Evolutionary conservation across 92 coral and sea anemone species (phyloP), one percentile per base, ranked within the genome.

Genomic region (Porites divaricata): DNA sequence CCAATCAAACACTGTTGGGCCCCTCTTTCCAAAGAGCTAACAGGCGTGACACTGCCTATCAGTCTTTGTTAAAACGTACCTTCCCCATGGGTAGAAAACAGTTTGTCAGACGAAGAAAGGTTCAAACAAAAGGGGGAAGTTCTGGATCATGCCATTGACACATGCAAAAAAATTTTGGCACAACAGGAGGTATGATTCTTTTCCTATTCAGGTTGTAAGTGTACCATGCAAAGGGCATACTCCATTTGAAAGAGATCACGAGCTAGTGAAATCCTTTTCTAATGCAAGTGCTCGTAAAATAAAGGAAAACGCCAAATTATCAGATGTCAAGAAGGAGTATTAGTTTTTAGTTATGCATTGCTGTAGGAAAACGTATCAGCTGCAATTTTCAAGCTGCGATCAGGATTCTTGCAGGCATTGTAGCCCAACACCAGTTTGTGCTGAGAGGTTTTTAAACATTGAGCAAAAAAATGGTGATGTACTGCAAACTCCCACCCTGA

Each of bases 1-100:
- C 80, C 88, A 8, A 84, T 84, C 16, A 81, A 88, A 22, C 89
- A 79, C 69, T 20, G 85, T 8, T 84, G 92, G 92, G 56, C 92
- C 68, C 81, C 88, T 77, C 68, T 88, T 68, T 87, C 83, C 22
- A 81, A 79, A 61, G 50, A 63, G 59, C 74, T 89, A 61, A 86
- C 89, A 11, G 89, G 92, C 56, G 89, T 89, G 58, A 70, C 81
- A 59, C 78, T 85, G 35, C 79, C 88, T 4, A 78, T 78, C 58
- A 6, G 64, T 24, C 45, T 74, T 41, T 51, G 79, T 59, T 26
- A 62, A 35, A 61, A 45, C 7, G 57, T 21, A 62, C 63, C 72
- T 22, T 78, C 82, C 24, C 82, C 72, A n/a, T 77, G 81, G 81
- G 81, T 23, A 25, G 70, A 63, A 6, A 62, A 54, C 62, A 25